Percentiles rank a stretch among this genome's conserved stretches.
phyloP scores from a whole-genome alignment of 2,113 vertebrate species.

The Percina caprodes region DNA sequence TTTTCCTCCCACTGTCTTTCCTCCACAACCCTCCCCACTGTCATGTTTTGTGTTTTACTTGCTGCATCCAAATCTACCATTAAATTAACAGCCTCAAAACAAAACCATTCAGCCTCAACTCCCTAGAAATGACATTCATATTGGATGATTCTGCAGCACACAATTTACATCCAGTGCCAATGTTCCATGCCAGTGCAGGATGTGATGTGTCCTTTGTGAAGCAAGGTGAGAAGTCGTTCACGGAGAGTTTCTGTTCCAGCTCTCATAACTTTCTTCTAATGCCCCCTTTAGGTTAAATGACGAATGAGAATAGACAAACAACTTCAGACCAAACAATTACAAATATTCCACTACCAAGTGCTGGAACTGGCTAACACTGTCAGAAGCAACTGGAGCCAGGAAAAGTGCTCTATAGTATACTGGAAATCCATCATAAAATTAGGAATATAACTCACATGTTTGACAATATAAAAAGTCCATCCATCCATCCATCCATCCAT shows the following conservation, averaged over 20 bases:
- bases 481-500: no score
- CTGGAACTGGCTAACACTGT: background rate
- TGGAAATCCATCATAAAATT: background rate
- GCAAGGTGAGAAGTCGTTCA: background rate
- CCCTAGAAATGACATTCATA: background rate
- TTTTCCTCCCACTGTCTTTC: background rate
- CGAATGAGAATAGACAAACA: background rate
- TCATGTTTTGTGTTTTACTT: background rate
- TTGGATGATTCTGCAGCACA: background rate
- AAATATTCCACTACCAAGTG: background rate
- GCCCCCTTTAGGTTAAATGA: background rate
- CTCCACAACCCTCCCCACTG: background rate
- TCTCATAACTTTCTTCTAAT: background rate
- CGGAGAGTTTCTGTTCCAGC: background rate
- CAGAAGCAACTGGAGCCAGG: background rate
- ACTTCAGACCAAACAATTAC: background rate
- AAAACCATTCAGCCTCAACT: background rate
- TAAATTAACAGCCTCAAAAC: conserved; percentile 5
- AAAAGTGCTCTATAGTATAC: background rate
- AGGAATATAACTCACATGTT: background rate
- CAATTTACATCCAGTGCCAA: background rate
- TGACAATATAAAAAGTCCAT: background rate
- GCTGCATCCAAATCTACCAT: conserved; percentile 7
- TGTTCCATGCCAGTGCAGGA: background rate
- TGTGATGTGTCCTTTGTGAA: background rate